Conservation (phyloP, 2,888 invertebrate genomes). For the Drosophila incognita region DNA sequence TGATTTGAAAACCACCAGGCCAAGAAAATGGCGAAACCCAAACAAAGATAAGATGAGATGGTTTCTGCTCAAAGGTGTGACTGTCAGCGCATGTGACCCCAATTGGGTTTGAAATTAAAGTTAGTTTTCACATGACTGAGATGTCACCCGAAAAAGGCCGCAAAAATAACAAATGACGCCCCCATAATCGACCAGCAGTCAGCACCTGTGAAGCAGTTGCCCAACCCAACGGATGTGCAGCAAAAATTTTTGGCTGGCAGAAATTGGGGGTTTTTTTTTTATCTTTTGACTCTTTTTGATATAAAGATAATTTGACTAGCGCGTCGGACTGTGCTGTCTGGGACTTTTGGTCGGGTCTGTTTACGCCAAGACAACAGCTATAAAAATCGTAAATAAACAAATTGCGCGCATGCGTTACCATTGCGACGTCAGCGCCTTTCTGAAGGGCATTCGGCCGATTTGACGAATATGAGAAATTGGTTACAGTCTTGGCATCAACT, state of each 20-base stretch:
- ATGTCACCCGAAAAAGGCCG: conserved; percentile 63
- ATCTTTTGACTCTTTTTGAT: conserved; percentile 32
- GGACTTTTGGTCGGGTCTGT: conserved; percentile 27
- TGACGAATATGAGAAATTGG: conserved; percentile 62
- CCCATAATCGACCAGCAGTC: conserved; percentile 14
- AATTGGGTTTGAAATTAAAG: conserved; percentile 71
- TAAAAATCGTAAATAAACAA: conserved; percentile 76
- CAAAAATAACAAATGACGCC: conserved; percentile 27
- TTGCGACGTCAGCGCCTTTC: conserved; percentile 34
- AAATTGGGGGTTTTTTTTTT: conserved; percentile 4
- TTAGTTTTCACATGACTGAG: conserved; percentile 59
- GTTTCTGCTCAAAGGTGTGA: conserved; percentile 59
- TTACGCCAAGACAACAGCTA: conserved; percentile 68
- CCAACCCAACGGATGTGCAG: conserved; percentile 76
- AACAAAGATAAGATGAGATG: conserved; percentile 49
- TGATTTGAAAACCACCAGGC: conserved; percentile 50
- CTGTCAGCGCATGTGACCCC: conserved; percentile 78
- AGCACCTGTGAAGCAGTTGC: conserved; percentile 25
- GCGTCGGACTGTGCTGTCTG: conserved; percentile 9
- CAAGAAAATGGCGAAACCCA: conserved; percentile 58
- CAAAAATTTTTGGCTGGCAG: conserved; percentile 50
- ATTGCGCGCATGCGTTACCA: conserved; percentile 73
- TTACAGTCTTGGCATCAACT: conserved; percentile 34
- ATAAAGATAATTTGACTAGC: conserved; percentile 60
- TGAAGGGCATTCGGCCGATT: conserved; percentile 67